Base-by-base conservation (phyloP, 1,140 invertebrate genomes). In the Drosophila ambigua region DNA sequence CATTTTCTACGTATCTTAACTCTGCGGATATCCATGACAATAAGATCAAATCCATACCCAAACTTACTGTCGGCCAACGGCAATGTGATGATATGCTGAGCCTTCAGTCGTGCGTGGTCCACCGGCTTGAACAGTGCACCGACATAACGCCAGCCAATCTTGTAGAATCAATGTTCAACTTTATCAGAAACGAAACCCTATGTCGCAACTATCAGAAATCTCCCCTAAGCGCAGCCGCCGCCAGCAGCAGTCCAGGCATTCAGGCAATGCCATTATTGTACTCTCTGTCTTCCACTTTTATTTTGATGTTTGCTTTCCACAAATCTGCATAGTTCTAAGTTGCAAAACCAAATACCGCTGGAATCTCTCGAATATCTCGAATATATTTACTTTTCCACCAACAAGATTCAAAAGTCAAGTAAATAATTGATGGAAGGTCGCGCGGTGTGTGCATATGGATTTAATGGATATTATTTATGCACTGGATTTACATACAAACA, bases 141-240 rank as follows among this genome's bases (percentile, higher is more conserved):
- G 94, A 96, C 78, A 95, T 95, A 5, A 96, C 96, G 0, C 95
- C 96, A 0, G 95, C 95, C 9, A 97, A 97, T 82, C 95, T 97
- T 20, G 93, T 96, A 0, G 96, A 96, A 52, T 95, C 96, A 0
- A 93, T 97, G 65, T 96, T 97, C 79, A 95, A 95, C 60, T 96
- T 95, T 26, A 90, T 91, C 23, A 75, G 89, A 45, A 91, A 91
- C 45, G 90, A 91, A 57, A 91, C 90, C 3, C 50, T 91, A 0
- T 91, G 90, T 55, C 90, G 85, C 9, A 78, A 88, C n/a, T 82
- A 68, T 46, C 65, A 88, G 13, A 65, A 73, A 28, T 60, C 72
- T 9, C 72, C 78, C 5, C 48, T 73, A 11, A 72, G 71, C 28
- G 58, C 55, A 2, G 31, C 51, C 39, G 45, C 45, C 3, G 50